Conservation (phyloP, 2,888 invertebrate genomes). For the Caenorhabditis doughertyi region DNA sequence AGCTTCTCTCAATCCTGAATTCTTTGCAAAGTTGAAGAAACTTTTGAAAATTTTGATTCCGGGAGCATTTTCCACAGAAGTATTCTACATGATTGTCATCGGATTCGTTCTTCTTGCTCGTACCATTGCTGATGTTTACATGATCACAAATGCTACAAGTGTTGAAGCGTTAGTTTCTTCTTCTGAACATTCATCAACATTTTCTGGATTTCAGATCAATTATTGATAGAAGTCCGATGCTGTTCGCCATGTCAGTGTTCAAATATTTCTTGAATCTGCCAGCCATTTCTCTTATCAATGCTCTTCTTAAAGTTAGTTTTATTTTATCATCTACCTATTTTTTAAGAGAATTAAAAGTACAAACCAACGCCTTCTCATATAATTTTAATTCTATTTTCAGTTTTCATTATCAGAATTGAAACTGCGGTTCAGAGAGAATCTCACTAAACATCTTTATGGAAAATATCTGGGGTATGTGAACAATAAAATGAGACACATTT, state of each 20-base stretch:
- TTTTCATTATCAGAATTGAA: conserved; percentile 96
- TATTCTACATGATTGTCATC: conserved; percentile 83
- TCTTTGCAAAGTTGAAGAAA: conserved; percentile 52
- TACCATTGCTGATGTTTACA: conserved; percentile 97
- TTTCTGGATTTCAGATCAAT: conserved; percentile 88
- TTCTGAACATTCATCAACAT: too few relatives aligned
- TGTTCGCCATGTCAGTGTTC: conserved; percentile 89
- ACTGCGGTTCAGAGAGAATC: conserved; percentile 91
- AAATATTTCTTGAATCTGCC: conserved; percentile 92
- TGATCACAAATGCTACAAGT: conserved; percentile 94
- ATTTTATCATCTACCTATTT: too few relatives aligned
- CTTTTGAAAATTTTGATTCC: conserved; percentile 57
- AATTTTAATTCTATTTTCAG: conserved; percentile 82
- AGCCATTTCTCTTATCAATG: conserved; percentile 94
- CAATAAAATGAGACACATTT: neutral
- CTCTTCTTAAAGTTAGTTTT: conserved; percentile 88
- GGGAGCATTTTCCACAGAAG: conserved; percentile 73
- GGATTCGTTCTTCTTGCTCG: conserved; percentile 91
- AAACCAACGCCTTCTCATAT: neutral
- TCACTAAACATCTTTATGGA: conserved; percentile 91
- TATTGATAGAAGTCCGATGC: conserved; percentile 90
- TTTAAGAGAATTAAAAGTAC: conserved; percentile 26
- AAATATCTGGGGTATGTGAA: conserved; percentile 92
- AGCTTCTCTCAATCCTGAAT: conserved; percentile 48
- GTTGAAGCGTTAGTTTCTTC: conserved; percentile 90